phyloP scores from a whole-genome alignment of 2,888 invertebrate genomes.

The Microctonus brassicae region DNA sequence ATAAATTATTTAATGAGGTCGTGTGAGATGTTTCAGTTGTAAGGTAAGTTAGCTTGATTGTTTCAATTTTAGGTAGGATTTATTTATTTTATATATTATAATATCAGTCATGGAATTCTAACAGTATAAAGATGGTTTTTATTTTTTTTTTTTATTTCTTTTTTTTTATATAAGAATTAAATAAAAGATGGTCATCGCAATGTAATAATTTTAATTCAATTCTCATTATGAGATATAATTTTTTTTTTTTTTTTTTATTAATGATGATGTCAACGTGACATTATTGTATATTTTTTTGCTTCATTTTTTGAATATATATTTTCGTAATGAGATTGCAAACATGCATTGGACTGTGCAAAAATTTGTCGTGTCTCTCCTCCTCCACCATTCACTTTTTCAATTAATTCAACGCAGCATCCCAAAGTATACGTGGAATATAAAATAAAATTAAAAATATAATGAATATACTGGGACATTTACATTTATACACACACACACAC shows the following conservation, averaged over 20 bases:
- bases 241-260: too few relatives aligned
- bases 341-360: background rate
- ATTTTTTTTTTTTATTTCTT: conserved; percentile 10
- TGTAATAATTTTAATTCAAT: too few relatives aligned
- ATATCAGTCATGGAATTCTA: conserved; percentile 56
- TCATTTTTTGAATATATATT: too few relatives aligned
- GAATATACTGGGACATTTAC: background rate
- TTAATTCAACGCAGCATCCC: too few relatives aligned
- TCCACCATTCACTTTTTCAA: background rate
- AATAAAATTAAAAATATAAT: background rate
- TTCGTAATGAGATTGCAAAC: too few relatives aligned
- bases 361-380: background rate
- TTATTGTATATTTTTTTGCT: too few relatives aligned
- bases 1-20: conserved; percentile 6
- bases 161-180: too few relatives aligned
- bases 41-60: conserved; percentile 63
- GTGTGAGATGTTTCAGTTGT: conserved; percentile 54
- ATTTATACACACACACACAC: too few relatives aligned
- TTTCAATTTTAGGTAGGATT: conserved; percentile 45
- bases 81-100: conserved; percentile 49
- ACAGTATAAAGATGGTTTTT: conserved; percentile 42
- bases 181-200: too few relatives aligned
- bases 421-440: too few relatives aligned
- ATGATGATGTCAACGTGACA: too few relatives aligned
- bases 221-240: too few relatives aligned